Conservation (phyloP, 2,113 vertebrate genomes). For the Rissa tridactyla region DNA sequence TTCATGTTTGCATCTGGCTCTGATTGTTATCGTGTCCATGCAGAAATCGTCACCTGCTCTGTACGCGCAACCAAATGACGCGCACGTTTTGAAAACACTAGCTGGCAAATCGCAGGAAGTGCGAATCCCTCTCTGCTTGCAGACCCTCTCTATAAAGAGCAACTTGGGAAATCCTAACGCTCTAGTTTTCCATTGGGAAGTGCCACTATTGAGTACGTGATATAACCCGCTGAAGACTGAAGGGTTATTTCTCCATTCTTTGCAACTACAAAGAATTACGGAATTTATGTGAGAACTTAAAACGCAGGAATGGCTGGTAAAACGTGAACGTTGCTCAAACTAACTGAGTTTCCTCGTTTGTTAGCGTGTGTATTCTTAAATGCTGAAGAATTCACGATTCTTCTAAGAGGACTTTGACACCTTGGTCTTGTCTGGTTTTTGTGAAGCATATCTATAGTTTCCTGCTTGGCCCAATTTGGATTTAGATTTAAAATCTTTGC, state of each 20-base stretch:
- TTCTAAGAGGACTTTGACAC: not conserved
- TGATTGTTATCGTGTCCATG: not conserved
- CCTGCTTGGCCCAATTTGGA: not conserved
- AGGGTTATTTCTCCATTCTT: not conserved
- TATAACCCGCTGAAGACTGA: not conserved
- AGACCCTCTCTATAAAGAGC: not conserved
- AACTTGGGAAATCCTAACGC: not conserved
- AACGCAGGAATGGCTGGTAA: not conserved
- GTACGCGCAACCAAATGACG: not conserved
- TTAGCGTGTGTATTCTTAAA: not conserved
- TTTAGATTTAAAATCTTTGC: not conserved
- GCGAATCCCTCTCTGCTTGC: not conserved
- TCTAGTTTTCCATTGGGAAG: not conserved
- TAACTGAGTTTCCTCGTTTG: not conserved
- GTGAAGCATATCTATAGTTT: not conserved
- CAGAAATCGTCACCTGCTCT: not conserved
- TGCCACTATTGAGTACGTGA: not conserved
- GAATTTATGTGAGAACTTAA: not conserved
- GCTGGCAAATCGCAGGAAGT: not conserved
- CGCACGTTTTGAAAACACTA: not conserved
- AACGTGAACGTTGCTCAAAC: fast-evolving
- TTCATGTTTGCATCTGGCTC: not conserved
- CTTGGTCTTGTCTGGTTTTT: not conserved
- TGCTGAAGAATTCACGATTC: not conserved
- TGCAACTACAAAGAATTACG: not conserved